A percentile compares a stretch with the other conserved stretches of the same genome.
These are phyloP conservation scores for Eupithecia exiguata DNA, from an alignment of 2,888 invertebrate genomes.

Conservation along the genomic window DNA sequence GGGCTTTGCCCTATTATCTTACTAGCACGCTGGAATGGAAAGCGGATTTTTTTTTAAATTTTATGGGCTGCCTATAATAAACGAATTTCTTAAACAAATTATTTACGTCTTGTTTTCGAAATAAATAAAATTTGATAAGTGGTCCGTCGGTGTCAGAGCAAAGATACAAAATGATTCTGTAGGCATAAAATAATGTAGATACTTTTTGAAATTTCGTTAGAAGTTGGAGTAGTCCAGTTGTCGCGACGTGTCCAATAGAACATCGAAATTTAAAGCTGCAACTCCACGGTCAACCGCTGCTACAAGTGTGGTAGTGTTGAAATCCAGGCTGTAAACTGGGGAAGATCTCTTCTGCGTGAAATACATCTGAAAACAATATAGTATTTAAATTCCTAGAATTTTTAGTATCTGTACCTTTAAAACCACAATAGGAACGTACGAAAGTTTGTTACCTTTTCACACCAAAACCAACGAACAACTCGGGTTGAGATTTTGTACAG, in stretches of 20 bases:
- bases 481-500: no score
- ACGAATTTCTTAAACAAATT: no score
- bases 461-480: no score
- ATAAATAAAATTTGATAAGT: no score
- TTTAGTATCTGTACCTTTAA: background rate
- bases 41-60: no score
- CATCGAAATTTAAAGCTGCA: constrained; percentile 65
- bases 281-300: constrained; percentile 71
- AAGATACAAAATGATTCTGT: background rate
- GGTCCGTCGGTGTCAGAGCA: background rate
- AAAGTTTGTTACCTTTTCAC: no score
- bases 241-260: constrained; percentile 46
- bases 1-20: no score
- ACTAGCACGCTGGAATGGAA: no score
- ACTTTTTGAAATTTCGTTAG: constrained; percentile 49
- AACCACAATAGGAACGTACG: no score
- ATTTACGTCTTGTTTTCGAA: no score
- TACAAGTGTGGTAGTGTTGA: constrained; percentile 67
- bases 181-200: background rate
- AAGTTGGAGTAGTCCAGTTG: constrained; percentile 65
- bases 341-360: constrained; percentile 71
- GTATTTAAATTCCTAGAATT: background rate
- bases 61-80: no score
- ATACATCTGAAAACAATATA: constrained; percentile 67
- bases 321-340: constrained; percentile 74